Percentiles rank a stretch among this genome's conserved stretches.
Conservation (phyloP, 2,888 invertebrate species). For the Ormyrus labotus region DNA sequence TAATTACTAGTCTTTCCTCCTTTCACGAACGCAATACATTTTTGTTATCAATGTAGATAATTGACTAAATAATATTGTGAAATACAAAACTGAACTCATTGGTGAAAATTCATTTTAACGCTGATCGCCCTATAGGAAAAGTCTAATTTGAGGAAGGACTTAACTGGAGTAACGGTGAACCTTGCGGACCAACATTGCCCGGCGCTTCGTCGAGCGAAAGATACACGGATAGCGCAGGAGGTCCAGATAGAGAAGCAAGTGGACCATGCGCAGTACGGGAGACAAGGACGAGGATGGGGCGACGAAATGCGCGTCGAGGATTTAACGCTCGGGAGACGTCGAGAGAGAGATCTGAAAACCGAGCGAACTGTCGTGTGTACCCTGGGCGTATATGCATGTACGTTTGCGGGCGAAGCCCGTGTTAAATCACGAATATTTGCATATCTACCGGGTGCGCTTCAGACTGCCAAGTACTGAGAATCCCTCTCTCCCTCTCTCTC, state of each 20-base stretch:
- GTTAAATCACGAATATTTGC: slow-evolving; percentile 34
- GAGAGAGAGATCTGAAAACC: slow-evolving; percentile 11
- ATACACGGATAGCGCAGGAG: too few species aligned
- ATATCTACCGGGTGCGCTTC: slow-evolving; percentile 9
- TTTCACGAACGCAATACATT: too few species aligned
- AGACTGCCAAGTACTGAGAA: slow-evolving; percentile 10
- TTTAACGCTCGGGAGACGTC: background rate
- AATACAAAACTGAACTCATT: too few species aligned
- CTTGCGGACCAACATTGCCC: too few species aligned
- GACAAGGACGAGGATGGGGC: background rate
- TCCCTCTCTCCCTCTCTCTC: background rate
- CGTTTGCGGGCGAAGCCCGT: background rate
- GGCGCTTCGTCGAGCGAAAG: too few species aligned
- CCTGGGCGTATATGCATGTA: background rate
- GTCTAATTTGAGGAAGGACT: too few species aligned
- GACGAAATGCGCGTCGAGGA: slow-evolving; percentile 4
- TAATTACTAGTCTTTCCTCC: too few species aligned
- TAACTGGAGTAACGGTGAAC: too few species aligned
- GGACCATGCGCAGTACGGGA: background rate
- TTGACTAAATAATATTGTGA: too few species aligned
- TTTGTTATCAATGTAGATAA: too few species aligned
- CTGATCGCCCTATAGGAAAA: too few species aligned
- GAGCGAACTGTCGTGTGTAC: background rate
- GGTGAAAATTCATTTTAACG: too few species aligned
- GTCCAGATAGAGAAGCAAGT: background rate